Percentiles rank a stretch among this genome's conserved stretches.
phyloP scores from a whole-genome alignment of 2,797 vertebrate genomes.

The Cygnus olor region DNA sequence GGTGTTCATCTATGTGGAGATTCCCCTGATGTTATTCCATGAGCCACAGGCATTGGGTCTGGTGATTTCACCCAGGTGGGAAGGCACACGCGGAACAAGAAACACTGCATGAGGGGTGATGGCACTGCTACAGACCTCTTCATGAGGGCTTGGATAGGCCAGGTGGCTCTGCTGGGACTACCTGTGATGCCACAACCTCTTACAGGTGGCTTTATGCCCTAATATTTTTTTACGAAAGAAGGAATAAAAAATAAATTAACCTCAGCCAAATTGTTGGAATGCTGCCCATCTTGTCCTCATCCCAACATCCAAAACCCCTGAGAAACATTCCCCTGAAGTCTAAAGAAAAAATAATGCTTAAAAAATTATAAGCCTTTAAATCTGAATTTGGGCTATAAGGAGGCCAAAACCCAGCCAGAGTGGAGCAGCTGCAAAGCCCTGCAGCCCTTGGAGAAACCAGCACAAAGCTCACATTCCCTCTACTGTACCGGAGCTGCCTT shows the following conservation, averaged over 20 bases:
- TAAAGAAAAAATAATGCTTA: neutral
- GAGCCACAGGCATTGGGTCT: neutral
- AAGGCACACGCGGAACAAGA: no score
- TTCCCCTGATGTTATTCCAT: neutral
- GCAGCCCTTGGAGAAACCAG: neutral
- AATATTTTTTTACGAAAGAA: neutral
- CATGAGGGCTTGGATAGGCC: neutral
- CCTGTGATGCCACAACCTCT: neutral
- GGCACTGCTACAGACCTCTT: neutral
- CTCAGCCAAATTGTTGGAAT: neutral
- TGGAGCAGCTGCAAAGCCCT: neutral
- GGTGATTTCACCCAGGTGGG: neutral
- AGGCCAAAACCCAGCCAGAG: neutral
- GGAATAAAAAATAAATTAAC: neutral
- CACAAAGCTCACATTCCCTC: conserved; percentile 29
- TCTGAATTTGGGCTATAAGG: neutral
- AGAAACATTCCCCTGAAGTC: neutral
- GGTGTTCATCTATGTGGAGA: neutral
- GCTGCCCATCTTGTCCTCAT: neutral
- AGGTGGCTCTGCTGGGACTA: no score
- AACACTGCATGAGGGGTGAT: neutral
- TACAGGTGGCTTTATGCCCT: neutral
- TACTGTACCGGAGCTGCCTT: conserved; percentile 53
- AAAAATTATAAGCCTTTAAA: neutral
- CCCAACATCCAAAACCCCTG: neutral